These are phyloP conservation scores for Drosophila siamana DNA, from an alignment of 2,888 invertebrate genomes.

Conservation along the genomic window DNA sequence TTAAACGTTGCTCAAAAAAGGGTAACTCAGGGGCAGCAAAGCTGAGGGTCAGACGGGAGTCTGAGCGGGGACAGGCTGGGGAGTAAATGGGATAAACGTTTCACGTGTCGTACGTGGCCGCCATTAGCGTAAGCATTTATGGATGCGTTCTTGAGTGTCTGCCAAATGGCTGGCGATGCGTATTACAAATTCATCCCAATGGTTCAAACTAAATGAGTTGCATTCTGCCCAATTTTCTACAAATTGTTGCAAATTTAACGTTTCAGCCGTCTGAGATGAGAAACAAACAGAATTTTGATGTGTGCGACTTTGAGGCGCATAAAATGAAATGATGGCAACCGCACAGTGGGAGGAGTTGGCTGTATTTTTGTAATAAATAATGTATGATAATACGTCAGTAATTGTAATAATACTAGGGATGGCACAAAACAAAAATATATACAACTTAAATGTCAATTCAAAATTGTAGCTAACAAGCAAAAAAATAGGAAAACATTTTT, in stretches of 20 bases:
- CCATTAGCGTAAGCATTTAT: slow-evolving; percentile 71
- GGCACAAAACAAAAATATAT: too few relatives aligned
- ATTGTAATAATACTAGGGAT: too few relatives aligned
- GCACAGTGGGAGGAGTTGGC: slow-evolving; percentile 23
- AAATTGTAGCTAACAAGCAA: too few relatives aligned
- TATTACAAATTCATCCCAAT: slow-evolving; percentile 33
- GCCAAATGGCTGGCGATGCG: slow-evolving; percentile 60
- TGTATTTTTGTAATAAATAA: neutral
- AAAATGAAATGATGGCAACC: slow-evolving; percentile 16
- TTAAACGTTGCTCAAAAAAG: neutral
- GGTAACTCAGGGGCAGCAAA: neutral
- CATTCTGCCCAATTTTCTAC: slow-evolving; percentile 44
- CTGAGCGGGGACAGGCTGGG: neutral
- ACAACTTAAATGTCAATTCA: too few relatives aligned
- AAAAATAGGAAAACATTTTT: too few relatives aligned
- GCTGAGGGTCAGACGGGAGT: neutral
- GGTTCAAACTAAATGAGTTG: slow-evolving; percentile 53
- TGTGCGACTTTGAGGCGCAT: slow-evolving; percentile 20
- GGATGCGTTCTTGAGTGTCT: slow-evolving; percentile 66
- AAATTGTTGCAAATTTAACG: slow-evolving; percentile 42
- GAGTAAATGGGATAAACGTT: slow-evolving; percentile 26
- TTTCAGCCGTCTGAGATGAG: slow-evolving; percentile 5
- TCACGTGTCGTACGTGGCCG: slow-evolving; percentile 69
- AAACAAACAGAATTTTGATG: slow-evolving; percentile 31
- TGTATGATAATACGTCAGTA: too few relatives aligned